Evolutionary conservation across 2,888 invertebrate genomes (phyloP).

Genomic region (Caenorhabditis angaria): DNA sequence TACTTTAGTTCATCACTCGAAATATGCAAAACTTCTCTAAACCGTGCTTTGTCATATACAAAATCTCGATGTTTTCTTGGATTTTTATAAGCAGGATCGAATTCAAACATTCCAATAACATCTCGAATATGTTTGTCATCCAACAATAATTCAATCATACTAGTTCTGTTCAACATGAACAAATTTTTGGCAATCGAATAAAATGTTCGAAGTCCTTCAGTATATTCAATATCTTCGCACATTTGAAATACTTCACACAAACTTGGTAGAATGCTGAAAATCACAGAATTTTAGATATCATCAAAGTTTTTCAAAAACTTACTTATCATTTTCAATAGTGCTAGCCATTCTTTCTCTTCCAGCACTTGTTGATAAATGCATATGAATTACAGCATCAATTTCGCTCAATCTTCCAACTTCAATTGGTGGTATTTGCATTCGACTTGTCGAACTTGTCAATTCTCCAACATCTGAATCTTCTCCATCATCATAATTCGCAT

Average conservation of each 20-base stretch:
- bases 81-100: conserved; percentile 80
- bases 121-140: conserved; percentile 75
- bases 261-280: conserved; percentile 84
- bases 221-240: conserved; percentile 95
- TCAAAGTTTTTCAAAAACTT: conserved; percentile 11
- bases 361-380: conserved; percentile 85
- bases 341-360: conserved; percentile 92
- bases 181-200: conserved; percentile 93
- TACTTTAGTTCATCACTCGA: conserved; percentile 87
- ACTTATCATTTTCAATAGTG: conserved; percentile 88
- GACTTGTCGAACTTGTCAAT: conserved; percentile 19
- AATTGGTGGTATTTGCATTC: conserved; percentile 80
- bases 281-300: background rate
- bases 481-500: conserved; percentile 46
- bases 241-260: conserved; percentile 92
- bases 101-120: conserved; percentile 94
- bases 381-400: conserved; percentile 80
- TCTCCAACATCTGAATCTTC: conserved; percentile 43
- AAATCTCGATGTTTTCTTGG: conserved; percentile 88
- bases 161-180: conserved; percentile 94
- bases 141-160: conserved; percentile 86
- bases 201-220: conserved; percentile 87
- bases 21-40: conserved; percentile 83
- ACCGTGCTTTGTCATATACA: conserved; percentile 85
- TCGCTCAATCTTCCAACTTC: conserved; percentile 92